phyloP scores from a whole-genome alignment of 2,888 invertebrate species.

The Acrocera orbiculus region DNA sequence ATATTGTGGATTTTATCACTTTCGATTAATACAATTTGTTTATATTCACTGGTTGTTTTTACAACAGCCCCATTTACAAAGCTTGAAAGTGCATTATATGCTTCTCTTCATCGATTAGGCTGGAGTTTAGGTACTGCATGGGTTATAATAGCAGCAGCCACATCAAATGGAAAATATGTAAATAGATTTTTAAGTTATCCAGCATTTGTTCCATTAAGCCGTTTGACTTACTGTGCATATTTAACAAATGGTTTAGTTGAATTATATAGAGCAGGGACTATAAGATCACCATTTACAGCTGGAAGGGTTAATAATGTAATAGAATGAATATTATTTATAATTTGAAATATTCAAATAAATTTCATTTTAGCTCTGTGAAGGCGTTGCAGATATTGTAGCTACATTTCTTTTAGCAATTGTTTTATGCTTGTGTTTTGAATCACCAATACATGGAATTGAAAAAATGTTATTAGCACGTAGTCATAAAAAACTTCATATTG shows the following conservation, averaged over 20 bases:
- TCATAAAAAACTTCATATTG: constrained; percentile 12
- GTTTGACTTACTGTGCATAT: constrained; percentile 55
- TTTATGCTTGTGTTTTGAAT: constrained; percentile 49
- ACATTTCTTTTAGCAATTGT: constrained; percentile 45
- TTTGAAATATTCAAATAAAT: neutral
- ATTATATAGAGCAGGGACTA: constrained; percentile 42
- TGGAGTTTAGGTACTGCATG: constrained; percentile 53
- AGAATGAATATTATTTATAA: neutral
- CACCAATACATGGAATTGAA: constrained; percentile 52
- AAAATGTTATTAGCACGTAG: constrained; percentile 42
- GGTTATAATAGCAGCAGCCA: constrained; percentile 45
- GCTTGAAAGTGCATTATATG: constrained; percentile 45
- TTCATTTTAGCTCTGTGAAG: constrained; percentile 28
- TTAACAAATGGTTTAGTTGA: constrained; percentile 53
- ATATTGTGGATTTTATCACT: constrained; percentile 17
- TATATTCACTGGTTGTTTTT: constrained; percentile 45
- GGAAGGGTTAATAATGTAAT: constrained; percentile 37
- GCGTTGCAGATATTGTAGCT: constrained; percentile 39
- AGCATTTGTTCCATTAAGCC: constrained; percentile 44
- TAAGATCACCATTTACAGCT: constrained; percentile 41
- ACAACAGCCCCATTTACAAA: constrained; percentile 41
- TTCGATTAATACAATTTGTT: constrained; percentile 36
- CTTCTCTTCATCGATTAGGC: constrained; percentile 44
- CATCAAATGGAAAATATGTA: constrained; percentile 42
- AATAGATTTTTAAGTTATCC: constrained; percentile 17